Base-by-base conservation (phyloP, 2,797 vertebrate species). In the Craterocephalus amniculus region DNA sequence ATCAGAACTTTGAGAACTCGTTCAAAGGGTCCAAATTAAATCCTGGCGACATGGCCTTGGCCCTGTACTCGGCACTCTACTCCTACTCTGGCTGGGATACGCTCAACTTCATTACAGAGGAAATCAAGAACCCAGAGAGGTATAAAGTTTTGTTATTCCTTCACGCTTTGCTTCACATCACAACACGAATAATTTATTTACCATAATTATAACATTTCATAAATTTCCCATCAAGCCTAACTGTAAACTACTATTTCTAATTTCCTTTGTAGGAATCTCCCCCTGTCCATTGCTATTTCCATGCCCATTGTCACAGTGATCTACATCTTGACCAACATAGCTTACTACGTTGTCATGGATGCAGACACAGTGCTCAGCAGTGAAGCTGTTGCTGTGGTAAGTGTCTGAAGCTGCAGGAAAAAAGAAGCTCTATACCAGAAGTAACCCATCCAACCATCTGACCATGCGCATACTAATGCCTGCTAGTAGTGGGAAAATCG, bases 21-120 rank as follows among this genome's bases (percentile, higher is more conserved):
- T 96, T 96, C 73, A 83, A 87, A 79, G 89, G 79, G 24, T 95
- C 95, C 20, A 95, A 93, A 51, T 4, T 91, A 76, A 67, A 95
- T 65, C 74, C 92, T 1, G 95, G 95, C 4, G 84, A 95, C 67
- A 90, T 95, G 89, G 93, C 95, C 6, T 68, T 96, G 72, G 95
- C 94, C 20, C 86, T 96, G 35, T 96, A 96, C 20, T 90, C 95
- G 2, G 95, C 95, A 0, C 89, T 96, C 0, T 96, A 95, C 76
- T 95, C 95, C 3, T 96, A 95, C 83, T 95, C 95, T 0, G 95
- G 95, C 55, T 96, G 95, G 95, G 95, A 96, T 74, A 95, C 95
- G 0, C 92, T 96, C 54, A 96, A 96, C 91, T 96, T 93, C 80
- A 94, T 96, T 76, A 96, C 95, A 5, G 95, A 96, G 85, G 95